Conservation (phyloP, 1,140 invertebrate genomes). For the Caenorhabditis tropicalis region DNA sequence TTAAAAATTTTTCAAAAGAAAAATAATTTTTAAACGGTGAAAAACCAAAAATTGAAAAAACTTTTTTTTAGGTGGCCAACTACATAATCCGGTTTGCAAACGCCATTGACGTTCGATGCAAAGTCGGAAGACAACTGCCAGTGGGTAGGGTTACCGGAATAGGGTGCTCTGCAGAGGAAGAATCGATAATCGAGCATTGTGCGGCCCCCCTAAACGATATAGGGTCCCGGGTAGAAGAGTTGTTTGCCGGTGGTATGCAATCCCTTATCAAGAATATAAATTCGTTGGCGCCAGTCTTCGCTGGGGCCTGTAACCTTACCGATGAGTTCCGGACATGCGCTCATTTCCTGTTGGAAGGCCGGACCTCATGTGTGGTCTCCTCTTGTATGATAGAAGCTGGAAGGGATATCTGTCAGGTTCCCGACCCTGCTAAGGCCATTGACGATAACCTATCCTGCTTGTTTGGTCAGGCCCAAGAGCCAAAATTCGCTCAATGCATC, state of each 20-base stretch:
- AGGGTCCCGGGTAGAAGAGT: constrained; percentile 60
- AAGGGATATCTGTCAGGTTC: constrained; percentile 65
- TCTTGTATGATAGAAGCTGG: constrained; percentile 68
- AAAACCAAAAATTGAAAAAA: too few relatives aligned
- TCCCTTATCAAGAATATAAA: constrained; percentile 69
- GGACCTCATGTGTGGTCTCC: constrained; percentile 62
- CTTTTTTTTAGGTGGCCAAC: too few relatives aligned
- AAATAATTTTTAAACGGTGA: too few relatives aligned
- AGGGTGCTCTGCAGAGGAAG: constrained; percentile 62
- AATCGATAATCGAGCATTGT: constrained; percentile 67
- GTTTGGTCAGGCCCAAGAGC: constrained; percentile 65
- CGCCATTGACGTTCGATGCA: constrained; percentile 65
- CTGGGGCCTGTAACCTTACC: constrained; percentile 66
- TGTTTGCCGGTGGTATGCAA: constrained; percentile 69
- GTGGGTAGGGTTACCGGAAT: constrained; percentile 55
- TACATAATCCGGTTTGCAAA: constrained; percentile 64
- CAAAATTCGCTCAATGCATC: constrained; percentile 69
- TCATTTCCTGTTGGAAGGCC: constrained; percentile 29
- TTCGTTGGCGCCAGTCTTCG: constrained; percentile 68
- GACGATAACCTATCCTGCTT: constrained; percentile 66
- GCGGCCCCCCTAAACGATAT: constrained; percentile 67
- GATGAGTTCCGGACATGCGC: constrained; percentile 52
- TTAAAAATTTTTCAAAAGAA: too few relatives aligned
- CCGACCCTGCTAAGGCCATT: constrained; percentile 66
- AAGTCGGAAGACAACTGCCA: constrained; percentile 50